phyloP scores from a whole-genome alignment of 1,140 invertebrate genomes.

The Drosophila neocordata region DNA sequence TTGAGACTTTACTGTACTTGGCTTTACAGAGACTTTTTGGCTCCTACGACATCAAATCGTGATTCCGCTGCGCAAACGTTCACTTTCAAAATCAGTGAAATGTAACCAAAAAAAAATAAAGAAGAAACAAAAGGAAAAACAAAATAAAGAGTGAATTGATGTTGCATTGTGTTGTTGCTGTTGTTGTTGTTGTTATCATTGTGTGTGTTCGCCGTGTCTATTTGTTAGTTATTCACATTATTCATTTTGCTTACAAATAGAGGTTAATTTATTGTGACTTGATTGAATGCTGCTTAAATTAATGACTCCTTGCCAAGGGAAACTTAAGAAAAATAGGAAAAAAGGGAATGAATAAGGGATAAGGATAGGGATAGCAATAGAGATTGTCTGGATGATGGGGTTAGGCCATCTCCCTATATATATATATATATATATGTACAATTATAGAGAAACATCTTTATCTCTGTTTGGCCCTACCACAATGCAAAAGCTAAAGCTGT shows the following conservation, averaged over 20 bases:
- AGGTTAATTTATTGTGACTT: conserved; percentile 76
- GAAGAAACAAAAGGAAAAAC: conserved; percentile 19
- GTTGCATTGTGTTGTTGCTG: conserved; percentile 64
- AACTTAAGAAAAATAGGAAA: conserved; percentile 30
- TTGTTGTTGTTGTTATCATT: background rate
- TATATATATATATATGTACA: background rate
- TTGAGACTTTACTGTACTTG: conserved; percentile 58
- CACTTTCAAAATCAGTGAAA: conserved; percentile 81
- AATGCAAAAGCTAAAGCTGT: conserved; percentile 33
- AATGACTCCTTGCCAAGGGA: conserved; percentile 37
- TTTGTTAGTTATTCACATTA: conserved; percentile 75
- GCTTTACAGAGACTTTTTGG: background rate
- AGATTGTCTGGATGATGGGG: no score
- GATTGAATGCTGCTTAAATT: conserved; percentile 62
- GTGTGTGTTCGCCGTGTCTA: conserved; percentile 24
- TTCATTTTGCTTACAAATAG: conserved; percentile 78
- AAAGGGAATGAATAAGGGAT: no score
- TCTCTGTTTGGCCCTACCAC: conserved; percentile 50
- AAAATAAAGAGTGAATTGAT: conserved; percentile 51
- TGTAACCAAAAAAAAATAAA: conserved; percentile 62
- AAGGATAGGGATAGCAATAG: no score
- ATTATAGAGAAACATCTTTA: background rate
- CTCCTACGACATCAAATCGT: conserved; percentile 53
- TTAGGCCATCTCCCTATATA: no score
- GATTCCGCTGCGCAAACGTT: conserved; percentile 74